Evolutionary conservation across 2,888 invertebrate species (phyloP).

Genomic region (Chymomyza procnemis): DNA sequence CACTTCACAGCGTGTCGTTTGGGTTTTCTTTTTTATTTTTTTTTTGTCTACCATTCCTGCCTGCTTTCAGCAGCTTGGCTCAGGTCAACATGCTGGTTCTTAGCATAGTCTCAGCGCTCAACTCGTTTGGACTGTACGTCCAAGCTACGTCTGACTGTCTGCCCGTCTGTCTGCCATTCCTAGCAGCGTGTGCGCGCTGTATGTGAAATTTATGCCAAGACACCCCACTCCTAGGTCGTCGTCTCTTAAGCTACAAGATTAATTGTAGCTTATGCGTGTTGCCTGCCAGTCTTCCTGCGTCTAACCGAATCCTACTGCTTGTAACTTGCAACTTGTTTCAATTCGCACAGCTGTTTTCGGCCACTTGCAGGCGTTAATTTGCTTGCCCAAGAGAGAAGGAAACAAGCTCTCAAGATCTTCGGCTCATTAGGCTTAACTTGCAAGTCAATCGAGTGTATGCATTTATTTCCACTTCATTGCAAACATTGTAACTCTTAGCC

Average conservation of each 20-base stretch:
- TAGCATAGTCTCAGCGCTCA: conserved; percentile 43
- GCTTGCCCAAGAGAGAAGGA: neutral
- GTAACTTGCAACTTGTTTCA: conserved; percentile 61
- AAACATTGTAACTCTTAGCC: conserved; percentile 4
- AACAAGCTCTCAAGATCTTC: neutral
- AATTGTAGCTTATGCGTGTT: conserved; percentile 71
- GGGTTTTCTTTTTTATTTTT: too few relatives aligned
- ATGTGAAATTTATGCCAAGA: conserved; percentile 63
- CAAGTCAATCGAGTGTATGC: neutral
- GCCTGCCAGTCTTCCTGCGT: conserved; percentile 24
- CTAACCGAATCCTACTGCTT: conserved; percentile 1
- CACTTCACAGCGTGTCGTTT: conserved; percentile 40
- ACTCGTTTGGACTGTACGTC: conserved; percentile 46
- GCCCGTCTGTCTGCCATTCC: conserved; percentile 42
- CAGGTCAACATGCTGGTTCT: conserved; percentile 38
- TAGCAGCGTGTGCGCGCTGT: conserved; percentile 34
- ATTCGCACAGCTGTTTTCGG: conserved; percentile 25
- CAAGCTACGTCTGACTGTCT: conserved; percentile 18
- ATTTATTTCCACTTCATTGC: conserved; percentile 22
- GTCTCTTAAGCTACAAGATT: conserved; percentile 59
- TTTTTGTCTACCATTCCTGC: too few relatives aligned
- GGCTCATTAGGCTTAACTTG: neutral
- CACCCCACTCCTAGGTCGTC: conserved; percentile 49
- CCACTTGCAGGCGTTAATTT: conserved; percentile 33
- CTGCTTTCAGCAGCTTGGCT: conserved; percentile 4